phyloP scores from a whole-genome alignment of 2,888 invertebrate genomes.

The Lithophane semibrunnea region DNA sequence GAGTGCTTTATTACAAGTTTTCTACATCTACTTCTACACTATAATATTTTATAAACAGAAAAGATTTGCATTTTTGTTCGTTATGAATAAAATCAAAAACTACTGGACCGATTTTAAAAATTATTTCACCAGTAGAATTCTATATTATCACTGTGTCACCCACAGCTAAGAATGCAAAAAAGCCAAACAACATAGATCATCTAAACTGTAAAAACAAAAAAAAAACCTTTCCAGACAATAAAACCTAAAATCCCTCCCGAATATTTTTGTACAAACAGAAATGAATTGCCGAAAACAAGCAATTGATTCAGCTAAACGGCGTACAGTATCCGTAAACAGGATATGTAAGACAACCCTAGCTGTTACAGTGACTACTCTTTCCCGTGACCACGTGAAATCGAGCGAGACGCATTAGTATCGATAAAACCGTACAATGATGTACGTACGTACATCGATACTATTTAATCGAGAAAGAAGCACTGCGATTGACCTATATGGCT shows the following conservation, averaged over 20 bases:
- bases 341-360: conserved; percentile 58
- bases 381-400: conserved; percentile 73
- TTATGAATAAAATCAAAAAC: too few relatives aligned
- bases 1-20: background rate
- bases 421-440: conserved; percentile 66
- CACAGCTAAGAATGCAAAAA: background rate
- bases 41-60: too few relatives aligned
- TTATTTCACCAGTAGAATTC: too few relatives aligned
- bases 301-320: conserved; percentile 46
- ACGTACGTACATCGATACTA: conserved; percentile 49
- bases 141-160: too few relatives aligned
- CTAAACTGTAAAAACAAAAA: conserved; percentile 24
- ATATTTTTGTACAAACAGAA: conserved; percentile 39
- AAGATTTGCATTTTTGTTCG: too few relatives aligned
- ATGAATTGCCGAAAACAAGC: conserved; percentile 48
- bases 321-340: conserved; percentile 57
- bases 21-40: too few relatives aligned
- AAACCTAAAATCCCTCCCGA: conserved; percentile 4
- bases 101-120: too few relatives aligned
- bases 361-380: conserved; percentile 63
- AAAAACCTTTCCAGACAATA: background rate
- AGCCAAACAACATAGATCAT: background rate
- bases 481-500: conserved; percentile 37
- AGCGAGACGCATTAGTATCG: conserved; percentile 76
- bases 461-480: conserved; percentile 51